Evolutionary conservation across 53 echinoderm and acorn worm species (phyloP).

Genomic region (Paelopatides confundens): DNA sequence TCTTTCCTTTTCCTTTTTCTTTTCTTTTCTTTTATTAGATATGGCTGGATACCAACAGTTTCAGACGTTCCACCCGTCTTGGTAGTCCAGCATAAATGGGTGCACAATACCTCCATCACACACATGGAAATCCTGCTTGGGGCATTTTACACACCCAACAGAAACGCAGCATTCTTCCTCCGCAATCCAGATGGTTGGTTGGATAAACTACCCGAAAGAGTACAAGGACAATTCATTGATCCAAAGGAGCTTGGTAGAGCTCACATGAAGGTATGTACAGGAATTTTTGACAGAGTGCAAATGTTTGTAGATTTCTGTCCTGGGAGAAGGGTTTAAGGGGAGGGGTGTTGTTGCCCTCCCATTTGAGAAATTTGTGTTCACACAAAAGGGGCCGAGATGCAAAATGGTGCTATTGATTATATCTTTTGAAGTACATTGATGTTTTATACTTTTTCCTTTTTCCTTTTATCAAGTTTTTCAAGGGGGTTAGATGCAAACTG

Average conservation of each 20-base stretch:
- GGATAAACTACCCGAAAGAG: slow-evolving; percentile 62
- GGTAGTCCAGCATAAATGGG: slow-evolving; percentile 79
- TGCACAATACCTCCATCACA: slow-evolving; percentile 84
- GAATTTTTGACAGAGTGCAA: neutral
- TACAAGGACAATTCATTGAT: slow-evolving; percentile 70
- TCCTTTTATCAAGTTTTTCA: too few relatives aligned
- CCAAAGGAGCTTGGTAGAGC: slow-evolving; percentile 64
- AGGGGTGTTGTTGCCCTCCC: too few relatives aligned
- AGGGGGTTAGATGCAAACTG: too few relatives aligned
- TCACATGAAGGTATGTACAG: slow-evolving; percentile 75
- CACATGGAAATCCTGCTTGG: slow-evolving; percentile 95
- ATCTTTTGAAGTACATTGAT: too few relatives aligned
- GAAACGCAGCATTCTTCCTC: slow-evolving; percentile 85
- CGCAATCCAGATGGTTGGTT: slow-evolving; percentile 63
- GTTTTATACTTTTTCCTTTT: too few relatives aligned
- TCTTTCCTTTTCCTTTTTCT: neutral
- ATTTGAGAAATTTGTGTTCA: too few relatives aligned
- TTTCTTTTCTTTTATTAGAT: slow-evolving; percentile 41
- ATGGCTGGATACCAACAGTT: slow-evolving; percentile 89
- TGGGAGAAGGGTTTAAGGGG: too few relatives aligned
- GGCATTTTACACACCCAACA: slow-evolving; percentile 70
- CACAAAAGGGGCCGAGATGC: too few relatives aligned
- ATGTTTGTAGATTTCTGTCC: neutral
- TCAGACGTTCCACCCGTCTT: slow-evolving; percentile 81
- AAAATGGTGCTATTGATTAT: too few relatives aligned